These are phyloP conservation scores for Limnephilus lunatus DNA, from an alignment of 2,888 invertebrate species.

Conservation along the genomic window DNA sequence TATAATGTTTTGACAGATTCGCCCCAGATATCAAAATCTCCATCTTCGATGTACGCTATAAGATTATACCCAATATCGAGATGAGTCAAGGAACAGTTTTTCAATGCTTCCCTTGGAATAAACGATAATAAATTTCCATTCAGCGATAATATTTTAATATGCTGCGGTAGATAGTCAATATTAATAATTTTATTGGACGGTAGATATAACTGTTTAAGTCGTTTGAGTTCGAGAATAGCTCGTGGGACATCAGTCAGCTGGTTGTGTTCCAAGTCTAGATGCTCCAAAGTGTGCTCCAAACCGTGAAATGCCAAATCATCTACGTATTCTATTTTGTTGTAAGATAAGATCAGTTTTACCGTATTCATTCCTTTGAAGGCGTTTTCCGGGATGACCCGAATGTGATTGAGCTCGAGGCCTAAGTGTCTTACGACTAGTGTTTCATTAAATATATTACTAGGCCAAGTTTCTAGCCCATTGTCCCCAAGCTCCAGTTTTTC, in stretches of 20 bases:
- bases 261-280: constrained; percentile 90
- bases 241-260: constrained; percentile 83
- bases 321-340: constrained; percentile 84
- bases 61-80: constrained; percentile 93
- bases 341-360: constrained; percentile 87
- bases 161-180: constrained; percentile 81
- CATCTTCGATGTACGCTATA: constrained; percentile 86
- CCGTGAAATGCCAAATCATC: constrained; percentile 86
- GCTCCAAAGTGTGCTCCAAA: constrained; percentile 85
- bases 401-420: constrained; percentile 89
- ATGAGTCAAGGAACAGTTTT: constrained; percentile 86
- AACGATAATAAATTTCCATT: constrained; percentile 88
- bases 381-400: constrained; percentile 81
- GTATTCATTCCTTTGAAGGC: constrained; percentile 84
- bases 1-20: constrained; percentile 87
- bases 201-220: constrained; percentile 88
- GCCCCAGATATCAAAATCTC: constrained; percentile 89
- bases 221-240: constrained; percentile 82
- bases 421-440: constrained; percentile 87
- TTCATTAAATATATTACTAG: constrained; percentile 82
- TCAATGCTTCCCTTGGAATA: constrained; percentile 84
- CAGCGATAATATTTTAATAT: constrained; percentile 86
- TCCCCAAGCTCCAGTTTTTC: constrained; percentile 91
- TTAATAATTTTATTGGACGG: constrained; percentile 86
- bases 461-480: constrained; percentile 85